phyloP scores from a whole-genome alignment of 2,888 invertebrate genomes.

The Rhagonycha lutea region DNA sequence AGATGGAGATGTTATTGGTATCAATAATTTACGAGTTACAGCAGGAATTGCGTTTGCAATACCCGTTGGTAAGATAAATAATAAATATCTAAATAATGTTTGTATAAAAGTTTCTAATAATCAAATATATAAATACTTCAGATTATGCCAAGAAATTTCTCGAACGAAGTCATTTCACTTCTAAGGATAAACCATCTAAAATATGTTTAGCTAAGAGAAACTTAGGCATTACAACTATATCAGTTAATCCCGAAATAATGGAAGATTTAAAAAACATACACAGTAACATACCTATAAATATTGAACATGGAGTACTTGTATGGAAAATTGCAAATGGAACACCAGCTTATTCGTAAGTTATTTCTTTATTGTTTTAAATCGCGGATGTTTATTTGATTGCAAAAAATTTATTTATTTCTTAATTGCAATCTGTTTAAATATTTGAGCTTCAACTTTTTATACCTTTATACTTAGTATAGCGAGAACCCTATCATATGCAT shows the following conservation, averaged over 20 bases:
- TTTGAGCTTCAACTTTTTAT: too few species aligned
- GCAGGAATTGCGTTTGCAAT: slow-evolving; percentile 95
- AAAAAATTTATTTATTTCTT: too few species aligned
- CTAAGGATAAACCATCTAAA: slow-evolving; percentile 34
- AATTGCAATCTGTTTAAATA: too few species aligned
- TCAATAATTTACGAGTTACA: slow-evolving; percentile 89
- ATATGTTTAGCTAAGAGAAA: slow-evolving; percentile 38
- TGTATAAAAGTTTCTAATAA: not conserved
- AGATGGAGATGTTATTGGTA: slow-evolving; percentile 92
- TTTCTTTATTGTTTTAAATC: not conserved
- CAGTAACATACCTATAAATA: slow-evolving; percentile 64
- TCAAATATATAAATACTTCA: slow-evolving; percentile 23
- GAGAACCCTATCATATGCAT: too few species aligned
- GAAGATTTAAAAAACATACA: slow-evolving; percentile 69
- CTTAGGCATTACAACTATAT: slow-evolving; percentile 74
- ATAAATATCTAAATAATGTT: not conserved
- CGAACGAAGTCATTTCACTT: slow-evolving; percentile 49
- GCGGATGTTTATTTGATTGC: not conserved
- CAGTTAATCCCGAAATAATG: slow-evolving; percentile 74
- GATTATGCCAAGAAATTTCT: slow-evolving; percentile 81
- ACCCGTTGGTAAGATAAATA: slow-evolving; percentile 66
- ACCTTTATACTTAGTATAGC: too few species aligned
- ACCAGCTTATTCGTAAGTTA: slow-evolving; percentile 75
- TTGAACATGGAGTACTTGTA: slow-evolving; percentile 77
- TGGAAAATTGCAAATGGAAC: slow-evolving; percentile 81